Base-by-base conservation (phyloP, 1,140 invertebrate genomes). In the Chelonus insularis region DNA sequence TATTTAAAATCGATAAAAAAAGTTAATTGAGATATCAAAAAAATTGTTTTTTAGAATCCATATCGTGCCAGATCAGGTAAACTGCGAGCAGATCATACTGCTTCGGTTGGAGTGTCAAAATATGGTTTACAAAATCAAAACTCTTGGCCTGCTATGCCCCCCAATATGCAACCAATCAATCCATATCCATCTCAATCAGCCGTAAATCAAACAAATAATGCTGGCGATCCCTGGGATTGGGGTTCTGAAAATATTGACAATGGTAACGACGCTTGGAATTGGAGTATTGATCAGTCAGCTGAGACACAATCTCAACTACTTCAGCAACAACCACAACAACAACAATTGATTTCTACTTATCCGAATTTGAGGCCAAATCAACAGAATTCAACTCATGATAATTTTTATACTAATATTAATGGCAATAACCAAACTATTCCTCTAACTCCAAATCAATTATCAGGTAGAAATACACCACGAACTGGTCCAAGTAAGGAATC, bases 211-310 rank as follows among this genome's bases (percentile, higher is more conserved):
- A 61, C 69, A 0, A 75, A 78, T 61, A 68, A 72, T 20, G 1
- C 54, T 1, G 68, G 64, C 5, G 75, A 81, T 64, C 48, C 77
- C 2, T 79, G 79, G 78, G 71, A 76, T 11, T 76, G 74, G 76
- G 70, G 70, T 4, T 63, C 68, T 8, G 75, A 75, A 16, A 65
- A 69, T 32, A 25, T 55, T 9, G 75, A 75, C 37, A 76, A 76
- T 65, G 73, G 71, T 5, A 80, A 79, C 57, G 76, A 81, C 63
- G 74, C 76, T 1, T 81, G 79, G 77, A 74, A 81, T 47, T 81
- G 78, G 77, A 80, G 73, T 59, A 60, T 79, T 25, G 79, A 81
- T 47, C 76, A 76, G 48, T 71, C 76, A 32, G 14, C 71, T 0
- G 75, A 78, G 39, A 25, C 36, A 14, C 66, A 72, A n/a, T 60